These are phyloP conservation scores for Naja naja DNA, from an alignment of 2,113 vertebrate genomes.

Conservation along the genomic window DNA sequence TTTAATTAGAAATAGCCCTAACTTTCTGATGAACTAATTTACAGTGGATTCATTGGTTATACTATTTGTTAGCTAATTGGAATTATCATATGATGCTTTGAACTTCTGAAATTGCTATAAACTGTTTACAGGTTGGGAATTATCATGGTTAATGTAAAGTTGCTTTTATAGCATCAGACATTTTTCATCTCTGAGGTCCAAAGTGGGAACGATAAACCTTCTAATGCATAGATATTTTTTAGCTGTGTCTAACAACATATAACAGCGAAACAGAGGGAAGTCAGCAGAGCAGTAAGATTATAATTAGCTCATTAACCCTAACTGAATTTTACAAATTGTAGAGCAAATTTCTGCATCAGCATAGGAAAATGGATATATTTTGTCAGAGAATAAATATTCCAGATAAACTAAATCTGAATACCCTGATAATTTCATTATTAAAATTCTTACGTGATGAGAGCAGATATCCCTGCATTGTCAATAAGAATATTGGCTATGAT, in stretches of 20 bases:
- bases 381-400: neutral
- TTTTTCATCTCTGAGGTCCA: neutral
- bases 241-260: neutral
- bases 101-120: conserved; percentile 2
- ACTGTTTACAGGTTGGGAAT: neutral
- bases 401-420: neutral
- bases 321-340: neutral
- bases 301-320: neutral
- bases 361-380: neutral
- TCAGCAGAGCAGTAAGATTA: neutral
- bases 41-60: neutral
- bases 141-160: neutral
- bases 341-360: neutral
- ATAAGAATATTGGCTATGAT: neutral
- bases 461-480: neutral
- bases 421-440: neutral
- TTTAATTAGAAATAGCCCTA: conserved; percentile 35
- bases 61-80: conserved; percentile 19
- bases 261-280: neutral
- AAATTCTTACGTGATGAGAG: neutral
- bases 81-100: conserved; percentile 8
- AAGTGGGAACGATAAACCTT: neutral
- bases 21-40: conserved; percentile 21
- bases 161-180: conserved; percentile 4
- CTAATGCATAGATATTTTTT: neutral